These are phyloP conservation scores for Himalopsyche anomala DNA, from an alignment of 2,888 invertebrate species.

Conservation along the genomic window DNA sequence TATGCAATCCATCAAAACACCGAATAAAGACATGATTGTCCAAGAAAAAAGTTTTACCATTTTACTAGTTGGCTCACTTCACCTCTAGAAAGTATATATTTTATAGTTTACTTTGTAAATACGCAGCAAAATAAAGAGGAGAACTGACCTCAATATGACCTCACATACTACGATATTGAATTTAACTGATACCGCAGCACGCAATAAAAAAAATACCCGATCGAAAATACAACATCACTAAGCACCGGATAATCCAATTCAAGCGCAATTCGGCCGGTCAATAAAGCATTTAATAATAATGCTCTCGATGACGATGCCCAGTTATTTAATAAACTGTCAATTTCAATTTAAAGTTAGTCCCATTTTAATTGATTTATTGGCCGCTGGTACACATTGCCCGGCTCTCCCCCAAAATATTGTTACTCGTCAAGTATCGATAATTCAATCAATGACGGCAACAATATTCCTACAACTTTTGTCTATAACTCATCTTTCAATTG, in stretches of 20 bases:
- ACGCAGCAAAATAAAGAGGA: not conserved
- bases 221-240: conserved; percentile 33
- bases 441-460: conserved; percentile 63
- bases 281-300: conserved; percentile 53
- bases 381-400: conserved; percentile 39
- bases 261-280: conserved; percentile 57
- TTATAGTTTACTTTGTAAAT: not conserved
- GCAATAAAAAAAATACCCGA: conserved; percentile 23
- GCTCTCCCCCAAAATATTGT: conserved; percentile 51
- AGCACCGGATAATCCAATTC: conserved; percentile 65
- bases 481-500: conserved; percentile 64
- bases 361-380: conserved; percentile 66
- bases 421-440: conserved; percentile 63
- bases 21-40: too few relatives aligned
- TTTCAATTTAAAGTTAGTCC: conserved; percentile 65
- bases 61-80: too few relatives aligned
- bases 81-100: too few relatives aligned
- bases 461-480: conserved; percentile 54
- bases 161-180: not conserved
- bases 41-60: too few relatives aligned
- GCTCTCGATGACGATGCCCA: conserved; percentile 31
- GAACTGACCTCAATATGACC: conserved; percentile 15
- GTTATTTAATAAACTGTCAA: conserved; percentile 65
- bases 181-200: conserved; percentile 40
- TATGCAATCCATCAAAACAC: too few relatives aligned